These are phyloP conservation scores for Venustaconcha ellipsiformis DNA, from an alignment of 1,140 invertebrate genomes.

Conservation along the genomic window DNA sequence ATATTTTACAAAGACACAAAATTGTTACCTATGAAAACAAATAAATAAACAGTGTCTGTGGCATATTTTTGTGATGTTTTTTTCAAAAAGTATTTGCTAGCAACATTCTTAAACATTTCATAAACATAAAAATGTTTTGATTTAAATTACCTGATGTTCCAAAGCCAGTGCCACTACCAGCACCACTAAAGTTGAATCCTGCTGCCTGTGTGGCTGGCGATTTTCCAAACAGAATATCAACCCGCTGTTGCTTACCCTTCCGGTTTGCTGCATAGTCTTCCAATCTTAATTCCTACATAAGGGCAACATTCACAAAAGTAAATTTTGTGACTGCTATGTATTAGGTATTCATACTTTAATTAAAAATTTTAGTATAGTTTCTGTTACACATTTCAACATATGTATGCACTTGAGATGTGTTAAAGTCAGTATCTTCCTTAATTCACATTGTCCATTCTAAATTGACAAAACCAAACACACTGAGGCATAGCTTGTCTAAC, in stretches of 20 bases:
- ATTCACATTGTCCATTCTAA: too few relatives aligned
- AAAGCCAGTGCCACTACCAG: constrained; percentile 12
- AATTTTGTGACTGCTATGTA: too few relatives aligned
- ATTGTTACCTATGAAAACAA: not conserved
- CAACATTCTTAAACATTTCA: not conserved
- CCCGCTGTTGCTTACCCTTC: constrained; percentile 76
- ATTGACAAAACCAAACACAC: too few relatives aligned
- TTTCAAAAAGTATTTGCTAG: not conserved
- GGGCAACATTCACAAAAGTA: too few relatives aligned
- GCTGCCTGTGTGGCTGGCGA: constrained; percentile 34
- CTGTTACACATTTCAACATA: too few relatives aligned
- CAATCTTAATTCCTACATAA: constrained; percentile 80
- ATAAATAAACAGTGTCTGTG: not conserved
- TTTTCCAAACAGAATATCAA: constrained; percentile 20
- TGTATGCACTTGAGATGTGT: too few relatives aligned
- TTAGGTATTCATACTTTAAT: too few relatives aligned
- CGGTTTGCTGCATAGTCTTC: constrained; percentile 94
- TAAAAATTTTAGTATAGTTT: too few relatives aligned
- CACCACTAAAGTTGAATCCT: constrained; percentile 44
- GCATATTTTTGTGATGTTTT: not conserved
- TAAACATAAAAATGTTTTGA: not conserved
- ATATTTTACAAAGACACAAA: not conserved
- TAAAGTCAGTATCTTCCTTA: too few relatives aligned
- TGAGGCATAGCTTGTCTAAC: too few relatives aligned
- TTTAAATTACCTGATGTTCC: constrained; percentile 15